Percentiles rank a stretch among this genome's conserved stretches.
phyloP scores from a whole-genome alignment of 2,113 vertebrate species.

The Canis aureus region DNA sequence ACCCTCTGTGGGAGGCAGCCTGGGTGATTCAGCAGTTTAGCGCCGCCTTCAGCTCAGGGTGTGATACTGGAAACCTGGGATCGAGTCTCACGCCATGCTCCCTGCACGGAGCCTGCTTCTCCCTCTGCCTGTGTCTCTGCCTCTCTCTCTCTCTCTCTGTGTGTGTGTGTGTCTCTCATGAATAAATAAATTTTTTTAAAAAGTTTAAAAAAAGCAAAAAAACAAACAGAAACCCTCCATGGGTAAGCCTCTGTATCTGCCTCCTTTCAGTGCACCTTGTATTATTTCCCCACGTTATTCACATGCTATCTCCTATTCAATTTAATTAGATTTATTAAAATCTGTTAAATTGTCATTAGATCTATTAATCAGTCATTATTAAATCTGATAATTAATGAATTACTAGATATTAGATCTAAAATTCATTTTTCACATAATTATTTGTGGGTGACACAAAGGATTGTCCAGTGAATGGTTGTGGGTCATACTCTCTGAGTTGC shows the following conservation, averaged over 20 bases:
- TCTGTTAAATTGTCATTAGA: background rate
- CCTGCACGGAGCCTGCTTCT: too few relatives aligned
- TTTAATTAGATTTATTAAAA: constrained; percentile 47
- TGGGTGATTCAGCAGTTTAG: too few relatives aligned
- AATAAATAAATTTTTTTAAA: too few relatives aligned
- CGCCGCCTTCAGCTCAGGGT: too few relatives aligned
- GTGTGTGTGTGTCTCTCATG: too few relatives aligned
- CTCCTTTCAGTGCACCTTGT: background rate
- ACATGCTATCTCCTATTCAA: background rate
- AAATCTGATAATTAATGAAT: constrained; percentile 41
- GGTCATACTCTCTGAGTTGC: background rate
- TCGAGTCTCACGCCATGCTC: too few relatives aligned
- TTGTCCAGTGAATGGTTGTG: background rate
- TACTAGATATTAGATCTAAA: constrained; percentile 12
- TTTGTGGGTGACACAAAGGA: background rate
- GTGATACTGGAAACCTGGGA: too few relatives aligned
- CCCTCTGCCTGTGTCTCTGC: too few relatives aligned
- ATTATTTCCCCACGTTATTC: constrained; percentile 1
- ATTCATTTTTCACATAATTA: constrained; percentile 42
- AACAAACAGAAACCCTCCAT: too few relatives aligned
- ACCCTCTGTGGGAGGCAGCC: background rate
- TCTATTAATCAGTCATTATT: constrained; percentile 29
- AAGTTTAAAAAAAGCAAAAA: too few relatives aligned
- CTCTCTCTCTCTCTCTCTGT: too few relatives aligned
- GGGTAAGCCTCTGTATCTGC: background rate